A percentile compares a stretch with the other conserved stretches of the same genome.
These are phyloP conservation scores for Oxycera nigricornis DNA, from an alignment of 2,888 invertebrate genomes.

Conservation along the genomic window DNA sequence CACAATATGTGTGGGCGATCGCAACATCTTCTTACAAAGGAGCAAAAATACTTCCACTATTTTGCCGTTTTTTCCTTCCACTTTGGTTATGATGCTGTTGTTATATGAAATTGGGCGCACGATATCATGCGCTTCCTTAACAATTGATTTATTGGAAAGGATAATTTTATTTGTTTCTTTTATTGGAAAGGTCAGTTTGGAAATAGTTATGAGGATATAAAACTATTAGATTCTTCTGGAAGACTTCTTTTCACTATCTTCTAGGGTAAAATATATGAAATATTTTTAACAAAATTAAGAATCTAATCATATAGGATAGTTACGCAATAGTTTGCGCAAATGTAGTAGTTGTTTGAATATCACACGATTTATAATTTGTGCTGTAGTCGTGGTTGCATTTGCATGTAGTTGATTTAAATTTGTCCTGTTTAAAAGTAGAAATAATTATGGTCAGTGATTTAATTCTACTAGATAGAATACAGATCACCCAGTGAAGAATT, in stretches of 20 bases:
- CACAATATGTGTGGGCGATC: constrained; percentile 64
- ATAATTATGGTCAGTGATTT: background rate
- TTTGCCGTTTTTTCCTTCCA: constrained; percentile 47
- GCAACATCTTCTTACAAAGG: constrained; percentile 61
- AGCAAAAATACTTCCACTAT: constrained; percentile 51
- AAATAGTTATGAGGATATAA: background rate
- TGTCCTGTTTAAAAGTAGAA: background rate
- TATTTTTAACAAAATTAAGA: background rate
- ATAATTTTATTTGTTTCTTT: background rate
- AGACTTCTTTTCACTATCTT: constrained; percentile 2
- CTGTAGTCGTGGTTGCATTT: background rate
- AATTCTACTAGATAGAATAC: background rate
- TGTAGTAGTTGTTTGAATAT: background rate
- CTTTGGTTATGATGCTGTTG: constrained; percentile 9
- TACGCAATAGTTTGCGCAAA: background rate
- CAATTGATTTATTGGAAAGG: background rate
- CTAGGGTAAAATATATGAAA: background rate
- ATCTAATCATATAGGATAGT: background rate
- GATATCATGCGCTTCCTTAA: no score
- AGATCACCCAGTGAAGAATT: background rate
- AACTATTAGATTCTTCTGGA: background rate
- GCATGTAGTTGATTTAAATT: background rate
- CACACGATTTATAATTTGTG: background rate
- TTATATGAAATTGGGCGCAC: background rate
- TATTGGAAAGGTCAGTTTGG: background rate